Evolutionary conservation across 2,888 invertebrate species (phyloP).

Genomic region (Tenthredo mesomela): DNA sequence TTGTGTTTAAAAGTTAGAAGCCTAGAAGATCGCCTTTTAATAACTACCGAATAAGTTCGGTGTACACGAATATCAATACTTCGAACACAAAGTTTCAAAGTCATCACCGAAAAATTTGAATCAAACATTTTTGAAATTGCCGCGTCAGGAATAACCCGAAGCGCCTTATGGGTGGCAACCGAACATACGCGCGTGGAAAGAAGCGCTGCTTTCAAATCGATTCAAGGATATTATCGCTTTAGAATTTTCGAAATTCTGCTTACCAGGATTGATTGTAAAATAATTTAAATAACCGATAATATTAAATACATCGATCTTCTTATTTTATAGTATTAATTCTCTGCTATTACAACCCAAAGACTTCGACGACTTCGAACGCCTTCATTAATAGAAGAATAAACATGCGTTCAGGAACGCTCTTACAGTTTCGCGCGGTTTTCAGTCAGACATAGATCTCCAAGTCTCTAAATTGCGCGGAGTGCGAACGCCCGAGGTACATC

Average conservation of each 20-base stretch:
- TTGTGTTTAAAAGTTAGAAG: background rate
- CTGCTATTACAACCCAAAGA: no score
- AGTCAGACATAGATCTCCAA: background rate
- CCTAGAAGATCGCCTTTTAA: background rate
- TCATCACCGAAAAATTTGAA: background rate
- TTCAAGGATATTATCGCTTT: background rate
- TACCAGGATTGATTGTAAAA: background rate
- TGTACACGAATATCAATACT: background rate
- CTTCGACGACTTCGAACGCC: no score
- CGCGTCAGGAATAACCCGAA: background rate
- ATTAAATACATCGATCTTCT: background rate
- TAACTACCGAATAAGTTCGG: background rate
- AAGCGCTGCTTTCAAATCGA: background rate
- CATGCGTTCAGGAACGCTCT: slow-evolving; percentile 25
- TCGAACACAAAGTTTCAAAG: background rate
- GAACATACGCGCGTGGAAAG: background rate
- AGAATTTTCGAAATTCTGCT: background rate
- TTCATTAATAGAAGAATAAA: background rate
- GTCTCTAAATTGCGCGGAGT: slow-evolving; percentile 9
- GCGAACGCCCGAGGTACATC: background rate
- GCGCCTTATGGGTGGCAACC: background rate
- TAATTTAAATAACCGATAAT: background rate
- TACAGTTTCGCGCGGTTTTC: slow-evolving; percentile 40
- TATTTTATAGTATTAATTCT: background rate
- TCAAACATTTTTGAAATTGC: background rate